Conservation (phyloP, 2,888 invertebrate genomes). For the Neoaliturus tenellus region DNA sequence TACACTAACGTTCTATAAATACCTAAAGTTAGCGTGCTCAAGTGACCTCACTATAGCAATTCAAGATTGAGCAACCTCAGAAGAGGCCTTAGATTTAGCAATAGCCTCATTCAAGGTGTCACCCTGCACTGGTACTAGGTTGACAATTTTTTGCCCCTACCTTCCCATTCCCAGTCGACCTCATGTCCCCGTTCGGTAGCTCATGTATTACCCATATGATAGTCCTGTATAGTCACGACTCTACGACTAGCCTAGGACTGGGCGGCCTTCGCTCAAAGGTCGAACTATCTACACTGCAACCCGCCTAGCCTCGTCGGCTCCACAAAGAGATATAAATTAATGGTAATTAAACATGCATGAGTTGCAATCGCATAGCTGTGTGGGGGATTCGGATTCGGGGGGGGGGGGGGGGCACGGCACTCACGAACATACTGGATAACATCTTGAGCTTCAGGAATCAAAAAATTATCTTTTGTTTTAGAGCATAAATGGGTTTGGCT, state of each 20-base stretch:
- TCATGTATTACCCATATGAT: slow-evolving; percentile 24
- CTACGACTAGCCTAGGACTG: slow-evolving; percentile 7
- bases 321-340: slow-evolving; percentile 33
- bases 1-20: too few species aligned
- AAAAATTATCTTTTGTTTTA: too few species aligned
- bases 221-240: slow-evolving; percentile 4
- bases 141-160: not conserved
- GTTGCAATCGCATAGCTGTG: not conserved
- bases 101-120: too few species aligned
- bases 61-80: too few species aligned
- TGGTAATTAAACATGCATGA: slow-evolving; percentile 29
- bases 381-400: not conserved
- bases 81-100: too few species aligned
- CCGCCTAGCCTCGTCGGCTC: not conserved
- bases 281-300: slow-evolving; percentile 6
- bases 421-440: not conserved
- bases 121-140: too few species aligned
- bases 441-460: too few species aligned
- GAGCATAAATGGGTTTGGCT: too few species aligned
- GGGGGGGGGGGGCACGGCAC: not conserved
- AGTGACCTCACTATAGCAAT: too few species aligned
- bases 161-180: not conserved
- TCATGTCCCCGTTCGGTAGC: slow-evolving; percentile 17
- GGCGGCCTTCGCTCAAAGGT: slow-evolving; percentile 42
- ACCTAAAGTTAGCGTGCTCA: too few species aligned